Base-by-base conservation (phyloP, 2,797 vertebrate genomes). In the Pseudochirops corinnae region DNA sequence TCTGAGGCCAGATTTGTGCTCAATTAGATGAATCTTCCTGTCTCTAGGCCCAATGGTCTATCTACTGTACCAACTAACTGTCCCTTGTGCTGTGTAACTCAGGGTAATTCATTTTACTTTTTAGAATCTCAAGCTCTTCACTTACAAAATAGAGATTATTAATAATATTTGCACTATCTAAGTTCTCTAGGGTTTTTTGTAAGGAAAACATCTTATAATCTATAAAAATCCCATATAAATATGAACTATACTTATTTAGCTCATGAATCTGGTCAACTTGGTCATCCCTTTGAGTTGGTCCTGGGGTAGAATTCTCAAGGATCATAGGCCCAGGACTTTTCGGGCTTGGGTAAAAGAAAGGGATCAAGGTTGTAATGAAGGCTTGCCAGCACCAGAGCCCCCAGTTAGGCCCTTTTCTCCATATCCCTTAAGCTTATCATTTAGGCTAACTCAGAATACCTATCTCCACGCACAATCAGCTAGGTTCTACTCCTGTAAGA, bases 361-460 rank as follows among this genome's bases (percentile, higher is more conserved):
- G 28, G 56, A 56, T 74, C n/a, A 74, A 0, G n/a, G 29, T 1
- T 87, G 21, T 87, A 87, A 50, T 24, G 4, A 56, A 53, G 46
- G 18, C 57, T 55, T 55, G 53, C 11, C 3, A 16, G 12, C 39
- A 29, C 6, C 87, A 31, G 39, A 39, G 24, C 0, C 10, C 16
- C 4, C 1, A 0, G 0, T 7, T 0, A 56, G 28, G 10, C 5
- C 46, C 14, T 12, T 56, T 50, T 67, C 39, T 39, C 29, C 2
- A 0, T 14, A 53, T 56, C 28, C 58, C 50, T 4, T 13, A 57
- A 0, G 2, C 33, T 24, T 0, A 0, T 0, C 62, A 11, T 53
- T 33, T 28, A 2, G 7, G 74, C 24, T 26, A 87, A 46, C 74
- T 46, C 39, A 4, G 74, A 87, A 87, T 26, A 50, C 39, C 39